Percentiles rank a stretch among this genome's conserved stretches.
These are phyloP conservation scores for Scrobipalpa atriplicella DNA, from an alignment of 2,888 invertebrate species.

Conservation along the genomic window DNA sequence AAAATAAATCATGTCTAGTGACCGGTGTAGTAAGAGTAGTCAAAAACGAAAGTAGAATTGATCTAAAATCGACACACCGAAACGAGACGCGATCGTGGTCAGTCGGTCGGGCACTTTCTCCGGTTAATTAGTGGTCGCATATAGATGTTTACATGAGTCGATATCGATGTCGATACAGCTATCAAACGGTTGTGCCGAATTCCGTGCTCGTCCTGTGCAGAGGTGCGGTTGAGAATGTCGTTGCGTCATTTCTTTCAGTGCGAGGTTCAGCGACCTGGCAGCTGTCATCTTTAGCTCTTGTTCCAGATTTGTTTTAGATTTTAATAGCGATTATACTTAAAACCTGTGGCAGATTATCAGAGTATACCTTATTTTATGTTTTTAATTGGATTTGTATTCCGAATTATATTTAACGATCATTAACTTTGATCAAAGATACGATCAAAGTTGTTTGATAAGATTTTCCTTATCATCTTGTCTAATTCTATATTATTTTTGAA, in stretches of 20 bases:
- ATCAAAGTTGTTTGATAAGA: too few species aligned
- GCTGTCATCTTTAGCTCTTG: too few species aligned
- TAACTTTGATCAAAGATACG: too few species aligned
- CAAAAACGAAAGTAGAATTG: slow-evolving; percentile 82
- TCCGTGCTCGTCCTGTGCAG: slow-evolving; percentile 19
- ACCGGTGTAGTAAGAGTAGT: slow-evolving; percentile 76
- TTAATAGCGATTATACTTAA: too few species aligned
- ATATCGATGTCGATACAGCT: slow-evolving; percentile 62
- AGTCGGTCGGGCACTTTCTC: slow-evolving; percentile 81
- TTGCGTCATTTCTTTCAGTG: background rate
- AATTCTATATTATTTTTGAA: too few species aligned
- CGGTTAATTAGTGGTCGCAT: slow-evolving; percentile 74
- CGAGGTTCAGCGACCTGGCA: background rate
- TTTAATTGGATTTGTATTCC: too few species aligned
- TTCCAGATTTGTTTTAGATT: too few species aligned
- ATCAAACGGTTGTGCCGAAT: slow-evolving; percentile 25
- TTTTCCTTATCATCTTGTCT: too few species aligned
- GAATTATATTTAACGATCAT: too few species aligned
- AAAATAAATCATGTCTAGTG: slow-evolving; percentile 67
- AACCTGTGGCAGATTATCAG: too few species aligned
- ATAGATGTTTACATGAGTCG: slow-evolving; percentile 66
- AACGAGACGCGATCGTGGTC: slow-evolving; percentile 76
- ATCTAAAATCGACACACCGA: slow-evolving; percentile 78
- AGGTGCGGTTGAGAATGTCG: background rate
- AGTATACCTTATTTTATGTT: too few species aligned